Percentiles rank a stretch among this genome's conserved stretches.
These are phyloP conservation scores for Oreochromis grahami DNA, from an alignment of 2,797 vertebrate genomes.

Conservation along the genomic window DNA sequence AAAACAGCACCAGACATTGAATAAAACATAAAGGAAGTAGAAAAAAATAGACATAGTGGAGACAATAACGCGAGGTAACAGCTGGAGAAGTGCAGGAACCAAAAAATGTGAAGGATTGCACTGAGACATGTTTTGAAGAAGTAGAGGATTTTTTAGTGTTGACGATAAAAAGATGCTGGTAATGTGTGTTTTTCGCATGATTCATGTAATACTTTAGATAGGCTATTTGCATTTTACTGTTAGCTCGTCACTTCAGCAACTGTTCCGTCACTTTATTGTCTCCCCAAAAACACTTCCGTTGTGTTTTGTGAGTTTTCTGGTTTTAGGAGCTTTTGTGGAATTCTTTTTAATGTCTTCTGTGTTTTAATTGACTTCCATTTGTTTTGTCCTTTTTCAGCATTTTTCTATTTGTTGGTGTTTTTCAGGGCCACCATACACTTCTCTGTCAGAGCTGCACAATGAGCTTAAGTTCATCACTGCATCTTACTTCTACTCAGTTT, in stretches of 20 bases:
- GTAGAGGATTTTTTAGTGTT: background rate
- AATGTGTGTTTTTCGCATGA: background rate
- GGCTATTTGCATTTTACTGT: background rate
- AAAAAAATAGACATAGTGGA: background rate
- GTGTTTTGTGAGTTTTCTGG: background rate
- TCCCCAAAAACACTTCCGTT: background rate
- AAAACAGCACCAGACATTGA: background rate
- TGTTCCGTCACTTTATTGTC: background rate
- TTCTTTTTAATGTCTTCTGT: background rate
- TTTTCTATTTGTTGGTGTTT: background rate
- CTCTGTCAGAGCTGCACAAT: background rate
- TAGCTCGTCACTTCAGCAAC: background rate
- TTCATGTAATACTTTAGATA: background rate
- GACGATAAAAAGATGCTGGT: background rate
- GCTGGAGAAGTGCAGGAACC: background rate
- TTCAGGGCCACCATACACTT: background rate
- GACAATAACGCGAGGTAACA: rapidly evolving
- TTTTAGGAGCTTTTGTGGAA: background rate
- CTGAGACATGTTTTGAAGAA: background rate
- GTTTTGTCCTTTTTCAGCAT: background rate
- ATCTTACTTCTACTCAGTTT: slow-evolving; percentile 9
- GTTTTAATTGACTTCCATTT: background rate
- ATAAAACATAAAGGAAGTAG: background rate
- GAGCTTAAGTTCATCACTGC: background rate
- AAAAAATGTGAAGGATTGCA: background rate